Evolutionary conservation across 2,113 vertebrate genomes (phyloP).

Genomic region (Beaufortia kweichowensis): DNA sequence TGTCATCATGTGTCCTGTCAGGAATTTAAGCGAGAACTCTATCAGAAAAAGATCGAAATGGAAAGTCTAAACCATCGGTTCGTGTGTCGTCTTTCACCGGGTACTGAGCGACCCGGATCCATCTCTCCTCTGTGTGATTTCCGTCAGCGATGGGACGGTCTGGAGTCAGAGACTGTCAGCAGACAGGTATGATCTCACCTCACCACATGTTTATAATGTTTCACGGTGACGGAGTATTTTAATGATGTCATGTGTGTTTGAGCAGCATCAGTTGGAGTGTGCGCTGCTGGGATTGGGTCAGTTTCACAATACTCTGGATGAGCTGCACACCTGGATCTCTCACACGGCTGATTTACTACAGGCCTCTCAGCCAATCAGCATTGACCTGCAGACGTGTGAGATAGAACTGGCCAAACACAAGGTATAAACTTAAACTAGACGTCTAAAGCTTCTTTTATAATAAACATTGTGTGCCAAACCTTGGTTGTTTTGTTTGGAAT

Average conservation of each 20-base stretch:
- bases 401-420: conserved; percentile 90
- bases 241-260: conserved; percentile 2
- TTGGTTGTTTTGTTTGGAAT: no score
- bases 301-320: conserved; percentile 85
- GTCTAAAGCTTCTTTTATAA: background rate
- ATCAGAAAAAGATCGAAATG: conserved; percentile 86
- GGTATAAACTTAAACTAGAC: conserved; percentile 64
- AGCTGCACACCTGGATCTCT: conserved; percentile 82
- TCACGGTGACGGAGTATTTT: no score
- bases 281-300: conserved; percentile 84
- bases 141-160: conserved; percentile 80
- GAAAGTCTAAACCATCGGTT: conserved; percentile 81
- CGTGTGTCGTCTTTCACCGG: conserved; percentile 68
- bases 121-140: conserved; percentile 69
- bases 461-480: background rate
- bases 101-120: conserved; percentile 61
- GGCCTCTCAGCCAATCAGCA: conserved; percentile 67
- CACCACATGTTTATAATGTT: background rate
- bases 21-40: conserved; percentile 86
- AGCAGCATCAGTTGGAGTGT: conserved; percentile 84
- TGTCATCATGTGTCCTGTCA: conserved; percentile 51
- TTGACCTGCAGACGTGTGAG: conserved; percentile 86
- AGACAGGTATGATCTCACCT: conserved; percentile 74
- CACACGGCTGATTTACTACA: conserved; percentile 77
- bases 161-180: conserved; percentile 81